Evolutionary conservation across 2,888 invertebrate species (phyloP).

Genomic region (Drosophila lacicola): DNA sequence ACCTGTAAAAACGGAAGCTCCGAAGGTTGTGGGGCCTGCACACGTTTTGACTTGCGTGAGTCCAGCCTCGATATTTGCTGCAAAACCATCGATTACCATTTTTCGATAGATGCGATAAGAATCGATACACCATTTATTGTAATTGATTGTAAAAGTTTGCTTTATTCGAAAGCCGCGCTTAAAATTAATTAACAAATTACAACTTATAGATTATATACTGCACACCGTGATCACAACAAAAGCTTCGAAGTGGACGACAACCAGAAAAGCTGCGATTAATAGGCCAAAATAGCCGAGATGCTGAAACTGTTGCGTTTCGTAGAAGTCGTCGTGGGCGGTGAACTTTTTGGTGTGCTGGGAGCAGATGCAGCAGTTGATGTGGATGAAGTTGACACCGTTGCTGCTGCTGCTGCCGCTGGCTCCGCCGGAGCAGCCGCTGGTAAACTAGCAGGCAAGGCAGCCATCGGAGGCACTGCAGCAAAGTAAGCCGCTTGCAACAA

Average conservation of each 20-base stretch:
- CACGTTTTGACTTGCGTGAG: not conserved
- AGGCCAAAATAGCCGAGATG: constrained; percentile 85
- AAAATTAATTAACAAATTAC: constrained; percentile 55
- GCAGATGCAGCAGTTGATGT: constrained; percentile 5
- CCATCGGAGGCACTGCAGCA: constrained; percentile 55
- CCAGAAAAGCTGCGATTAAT: constrained; percentile 32
- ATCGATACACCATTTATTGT: not conserved
- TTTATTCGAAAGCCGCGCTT: constrained; percentile 36
- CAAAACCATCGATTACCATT: not conserved
- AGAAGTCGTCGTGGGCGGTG: constrained; percentile 51
- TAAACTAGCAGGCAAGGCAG: constrained; percentile 8
- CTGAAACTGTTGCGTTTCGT: constrained; percentile 84
- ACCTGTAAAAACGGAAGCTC: constrained; percentile 75
- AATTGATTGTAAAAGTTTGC: not conserved
- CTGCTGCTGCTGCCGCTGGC: too few relatives aligned
- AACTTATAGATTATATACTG: constrained; percentile 57
- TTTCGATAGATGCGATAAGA: constrained; percentile 12
- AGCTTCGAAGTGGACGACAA: constrained; percentile 18
- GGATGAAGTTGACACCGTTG: not conserved
- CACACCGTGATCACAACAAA: constrained; percentile 72
- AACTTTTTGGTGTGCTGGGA: constrained; percentile 15
- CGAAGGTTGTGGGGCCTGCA: constrained; percentile 45
- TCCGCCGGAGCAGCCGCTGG: too few relatives aligned
- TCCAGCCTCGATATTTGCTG: not conserved
- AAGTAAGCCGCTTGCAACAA: constrained; percentile 69